Percentiles rank a stretch among this genome's conserved stretches.
Conservation (phyloP, 2,888 invertebrate genomes). For the Athrips mouffetella region DNA sequence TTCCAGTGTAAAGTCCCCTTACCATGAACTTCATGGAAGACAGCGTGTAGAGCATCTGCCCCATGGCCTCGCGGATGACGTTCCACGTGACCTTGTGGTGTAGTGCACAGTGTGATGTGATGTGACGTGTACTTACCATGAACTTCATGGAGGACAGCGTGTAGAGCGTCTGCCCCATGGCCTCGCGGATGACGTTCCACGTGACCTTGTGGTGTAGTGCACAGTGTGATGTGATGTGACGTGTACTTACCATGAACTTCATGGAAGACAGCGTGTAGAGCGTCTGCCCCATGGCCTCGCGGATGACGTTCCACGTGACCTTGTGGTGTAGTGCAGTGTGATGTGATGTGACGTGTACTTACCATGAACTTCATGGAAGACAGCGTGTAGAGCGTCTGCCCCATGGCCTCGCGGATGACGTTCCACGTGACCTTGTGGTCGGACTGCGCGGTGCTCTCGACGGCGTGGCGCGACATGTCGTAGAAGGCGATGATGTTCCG, state of each 20-base stretch:
- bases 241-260: constrained; percentile 20
- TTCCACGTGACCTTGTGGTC: constrained; percentile 99
- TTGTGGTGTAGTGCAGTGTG: too few relatives aligned
- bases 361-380: constrained; percentile 87
- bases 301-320: constrained; percentile 96
- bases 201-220: background rate
- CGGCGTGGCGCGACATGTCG: constrained; percentile 98
- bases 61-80: too few relatives aligned
- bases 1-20: too few relatives aligned
- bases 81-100: too few relatives aligned
- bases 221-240: background rate
- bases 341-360: constrained; percentile 99
- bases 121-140: too few relatives aligned
- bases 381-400: constrained; percentile 96
- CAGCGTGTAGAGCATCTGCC: too few relatives aligned
- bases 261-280: constrained; percentile 82
- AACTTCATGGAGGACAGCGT: too few relatives aligned
- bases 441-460: constrained; percentile 98
- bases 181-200: constrained; percentile 92
- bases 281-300: constrained; percentile 97
- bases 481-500: constrained; percentile 99
- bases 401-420: constrained; percentile 97
- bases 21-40: too few relatives aligned
- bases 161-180: constrained; percentile 97
- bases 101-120: too few relatives aligned